phyloP scores from a whole-genome alignment of 1,140 invertebrate genomes.

The Ceratina calcarata region DNA sequence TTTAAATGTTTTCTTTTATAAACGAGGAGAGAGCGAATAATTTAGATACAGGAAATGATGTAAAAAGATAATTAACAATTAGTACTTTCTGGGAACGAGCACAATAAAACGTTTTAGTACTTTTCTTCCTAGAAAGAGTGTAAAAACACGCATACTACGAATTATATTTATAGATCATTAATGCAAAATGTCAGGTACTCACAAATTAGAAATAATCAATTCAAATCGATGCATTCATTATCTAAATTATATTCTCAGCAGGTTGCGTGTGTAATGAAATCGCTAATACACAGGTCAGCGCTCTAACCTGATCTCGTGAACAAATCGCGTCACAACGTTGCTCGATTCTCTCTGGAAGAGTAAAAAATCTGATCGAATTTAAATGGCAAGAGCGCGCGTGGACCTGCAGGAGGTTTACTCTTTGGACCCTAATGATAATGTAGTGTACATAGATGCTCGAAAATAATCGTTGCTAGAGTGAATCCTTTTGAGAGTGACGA shows the following conservation, averaged over 20 bases:
- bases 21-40: no score
- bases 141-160: no score
- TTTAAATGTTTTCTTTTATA: no score
- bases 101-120: no score
- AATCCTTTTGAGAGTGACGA: conserved; percentile 14
- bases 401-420: conserved; percentile 14
- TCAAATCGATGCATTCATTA: background rate
- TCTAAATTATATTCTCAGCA: background rate
- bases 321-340: background rate
- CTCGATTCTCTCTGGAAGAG: no score
- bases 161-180: background rate
- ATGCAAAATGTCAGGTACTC: background rate
- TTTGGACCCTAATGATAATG: conserved; percentile 20
- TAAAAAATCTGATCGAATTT: background rate
- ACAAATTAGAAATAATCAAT: no score
- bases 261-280: background rate
- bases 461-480: background rate
- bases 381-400: background rate
- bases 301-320: background rate
- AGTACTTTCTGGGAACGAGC: no score
- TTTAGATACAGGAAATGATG: no score
- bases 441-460: conserved; percentile 16
- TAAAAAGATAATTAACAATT: no score
- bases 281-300: background rate
- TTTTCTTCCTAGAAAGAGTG: no score